Percentiles rank a stretch among this genome's conserved stretches.
Conservation (phyloP, 2,888 invertebrate species). For the Acrocyrtus sp. region DNA sequence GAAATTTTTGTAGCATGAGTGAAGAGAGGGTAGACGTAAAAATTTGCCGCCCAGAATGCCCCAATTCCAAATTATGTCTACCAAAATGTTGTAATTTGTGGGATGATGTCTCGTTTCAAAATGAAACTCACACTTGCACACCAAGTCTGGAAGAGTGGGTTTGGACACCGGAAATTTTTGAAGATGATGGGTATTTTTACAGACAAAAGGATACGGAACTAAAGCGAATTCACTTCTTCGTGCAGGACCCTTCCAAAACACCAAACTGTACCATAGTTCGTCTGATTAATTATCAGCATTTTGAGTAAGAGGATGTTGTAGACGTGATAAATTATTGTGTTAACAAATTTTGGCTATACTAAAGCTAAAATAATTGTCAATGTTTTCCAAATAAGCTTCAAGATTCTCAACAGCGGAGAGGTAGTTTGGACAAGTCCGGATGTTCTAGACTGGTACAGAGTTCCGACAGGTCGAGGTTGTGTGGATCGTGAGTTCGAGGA, state of each 20-base stretch:
- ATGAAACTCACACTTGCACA: slow-evolving; percentile 42
- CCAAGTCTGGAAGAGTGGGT: slow-evolving; percentile 42
- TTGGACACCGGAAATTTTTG: slow-evolving; percentile 50
- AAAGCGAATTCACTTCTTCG: slow-evolving; percentile 45
- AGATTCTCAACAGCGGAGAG: slow-evolving; percentile 51
- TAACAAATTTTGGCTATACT: not conserved
- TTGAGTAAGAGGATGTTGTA: slow-evolving; percentile 42
- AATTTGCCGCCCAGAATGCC: slow-evolving; percentile 50
- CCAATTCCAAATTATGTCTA: slow-evolving; percentile 38
- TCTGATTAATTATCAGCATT: slow-evolving; percentile 53
- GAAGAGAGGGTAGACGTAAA: slow-evolving; percentile 50
- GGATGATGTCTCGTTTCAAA: slow-evolving; percentile 52
- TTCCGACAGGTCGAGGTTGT: slow-evolving; percentile 46
- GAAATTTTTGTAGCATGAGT: slow-evolving; percentile 35
- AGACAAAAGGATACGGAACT: slow-evolving; percentile 33
- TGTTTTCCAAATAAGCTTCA: slow-evolving; percentile 29
- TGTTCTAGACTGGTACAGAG: slow-evolving; percentile 53
- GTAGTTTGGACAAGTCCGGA: slow-evolving; percentile 55
- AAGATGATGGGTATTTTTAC: slow-evolving; percentile 52
- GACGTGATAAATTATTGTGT: not conserved
- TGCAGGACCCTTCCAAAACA: slow-evolving; percentile 46
- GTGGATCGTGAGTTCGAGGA: slow-evolving; percentile 50
- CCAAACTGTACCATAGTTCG: slow-evolving; percentile 48
- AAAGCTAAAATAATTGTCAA: not conserved
- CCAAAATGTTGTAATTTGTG: slow-evolving; percentile 55